Evolutionary conservation across 2,113 vertebrate species (phyloP).

Genomic region (Halichoeres trimaculatus): DNA sequence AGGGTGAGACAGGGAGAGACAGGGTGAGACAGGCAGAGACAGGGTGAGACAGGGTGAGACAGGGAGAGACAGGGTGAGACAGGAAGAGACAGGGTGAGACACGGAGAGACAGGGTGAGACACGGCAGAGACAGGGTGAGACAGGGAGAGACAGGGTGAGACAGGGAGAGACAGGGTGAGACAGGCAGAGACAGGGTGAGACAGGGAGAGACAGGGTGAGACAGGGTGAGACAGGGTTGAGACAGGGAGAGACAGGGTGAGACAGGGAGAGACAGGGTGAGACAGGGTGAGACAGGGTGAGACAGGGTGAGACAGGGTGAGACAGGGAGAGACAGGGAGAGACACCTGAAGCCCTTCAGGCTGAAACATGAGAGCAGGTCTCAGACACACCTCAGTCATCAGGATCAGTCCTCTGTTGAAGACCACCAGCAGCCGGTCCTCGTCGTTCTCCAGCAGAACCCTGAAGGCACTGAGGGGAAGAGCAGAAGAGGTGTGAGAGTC

Average conservation of each 20-base stretch:
- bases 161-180: background rate
- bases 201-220: no score
- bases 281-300: background rate
- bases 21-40: background rate
- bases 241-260: no score
- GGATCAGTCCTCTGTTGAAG: constrained; percentile 96
- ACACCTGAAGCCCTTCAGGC: no score
- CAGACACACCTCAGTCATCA: constrained; percentile 93
- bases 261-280: no score
- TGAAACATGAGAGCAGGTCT: no score
- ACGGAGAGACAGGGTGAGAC: no score
- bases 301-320: no score
- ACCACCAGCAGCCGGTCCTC: constrained; percentile 98
- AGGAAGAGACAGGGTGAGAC: background rate
- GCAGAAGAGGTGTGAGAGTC: background rate
- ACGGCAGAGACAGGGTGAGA: constrained; percentile 82
- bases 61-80: no score
- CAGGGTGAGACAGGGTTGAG: background rate
- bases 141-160: no score
- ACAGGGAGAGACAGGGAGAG: background rate
- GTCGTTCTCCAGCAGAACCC: constrained; percentile 97
- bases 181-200: constrained; percentile 7
- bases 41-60: background rate
- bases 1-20: no score
- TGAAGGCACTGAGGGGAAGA: constrained; percentile 91